These are phyloP conservation scores for Etheostoma perlongum DNA, from an alignment of 2,797 vertebrate species.

Conservation along the genomic window DNA sequence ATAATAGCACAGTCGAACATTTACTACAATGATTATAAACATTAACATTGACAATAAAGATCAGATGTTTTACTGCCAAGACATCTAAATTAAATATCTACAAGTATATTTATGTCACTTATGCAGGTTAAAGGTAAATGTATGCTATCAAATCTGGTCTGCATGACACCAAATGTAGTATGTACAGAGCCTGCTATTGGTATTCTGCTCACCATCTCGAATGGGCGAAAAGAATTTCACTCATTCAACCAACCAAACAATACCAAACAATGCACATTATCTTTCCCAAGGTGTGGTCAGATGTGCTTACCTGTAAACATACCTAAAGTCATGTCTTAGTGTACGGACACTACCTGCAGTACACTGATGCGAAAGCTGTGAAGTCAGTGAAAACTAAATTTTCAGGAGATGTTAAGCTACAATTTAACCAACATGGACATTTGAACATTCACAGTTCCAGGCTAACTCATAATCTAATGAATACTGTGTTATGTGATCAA, in stretches of 20 bases:
- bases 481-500: too few species aligned
- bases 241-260: background rate
- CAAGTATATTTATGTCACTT: too few species aligned
- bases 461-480: background rate
- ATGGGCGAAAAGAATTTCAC: background rate
- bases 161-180: background rate
- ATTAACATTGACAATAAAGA: slow-evolving; percentile 12
- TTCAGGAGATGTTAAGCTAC: background rate
- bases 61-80: background rate
- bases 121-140: background rate
- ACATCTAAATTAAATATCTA: background rate
- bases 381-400: background rate
- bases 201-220: background rate
- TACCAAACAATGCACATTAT: too few species aligned
- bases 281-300: background rate
- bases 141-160: background rate
- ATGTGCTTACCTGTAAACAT: background rate
- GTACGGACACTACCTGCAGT: background rate
- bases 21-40: slow-evolving; percentile 13
- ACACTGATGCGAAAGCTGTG: background rate
- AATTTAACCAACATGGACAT: background rate
- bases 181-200: background rate
- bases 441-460: background rate
- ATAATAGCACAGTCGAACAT: slow-evolving; percentile 8
- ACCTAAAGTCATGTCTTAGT: background rate